Evolutionary conservation across 2,888 invertebrate genomes (phyloP), one percentile per base, ranked within the genome.

Genomic region (Malthinus seriepunctatus): DNA sequence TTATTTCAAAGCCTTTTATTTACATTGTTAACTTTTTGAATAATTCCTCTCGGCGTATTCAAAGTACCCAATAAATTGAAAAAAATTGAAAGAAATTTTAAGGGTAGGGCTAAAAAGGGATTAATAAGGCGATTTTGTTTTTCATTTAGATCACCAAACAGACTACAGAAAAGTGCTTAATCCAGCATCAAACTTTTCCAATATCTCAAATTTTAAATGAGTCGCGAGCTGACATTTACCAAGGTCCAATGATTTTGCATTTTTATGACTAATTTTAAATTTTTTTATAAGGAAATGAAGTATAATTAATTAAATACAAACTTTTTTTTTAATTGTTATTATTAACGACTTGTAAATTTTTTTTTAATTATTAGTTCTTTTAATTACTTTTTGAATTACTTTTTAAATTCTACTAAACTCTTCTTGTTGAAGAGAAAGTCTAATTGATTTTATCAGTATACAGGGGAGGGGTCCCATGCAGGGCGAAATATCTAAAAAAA

Each of bases 191-290:
- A 42, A 42, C 39, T 42, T 42, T 42, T 42, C 39, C 15, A 42
- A 42, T 42, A 15, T 42, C 39, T 42, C 39, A 42, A 42, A 42
- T 42, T 15, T 14, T 42, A 42, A 23, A 42, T 42, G 39, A 42
- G 15, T 42, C 23, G 23, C 14, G 23, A 42, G 23, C 39, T 42
- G 39, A 42, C 39, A 12, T 23, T 42, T 5, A 23, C 39, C 23
- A n/a, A 42, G 39, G 39, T 42, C 39, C 39, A 42, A 42, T 42
- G 39, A 42, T 42, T 42, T 42, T 42, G 39, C 39, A 42, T 42
- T 42, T 42, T 42, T 42, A 42, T 42, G 9, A 7, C 15, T 23
- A 15, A 42, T 42, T n/a, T 15, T 11, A 42, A 14, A 11, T 42
- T 8, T 42, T 42, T n/a, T 14, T 42, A 42, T 15, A 42, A 15